Conservation (phyloP, 2,113 vertebrate species). For the Larimichthys crocea region DNA sequence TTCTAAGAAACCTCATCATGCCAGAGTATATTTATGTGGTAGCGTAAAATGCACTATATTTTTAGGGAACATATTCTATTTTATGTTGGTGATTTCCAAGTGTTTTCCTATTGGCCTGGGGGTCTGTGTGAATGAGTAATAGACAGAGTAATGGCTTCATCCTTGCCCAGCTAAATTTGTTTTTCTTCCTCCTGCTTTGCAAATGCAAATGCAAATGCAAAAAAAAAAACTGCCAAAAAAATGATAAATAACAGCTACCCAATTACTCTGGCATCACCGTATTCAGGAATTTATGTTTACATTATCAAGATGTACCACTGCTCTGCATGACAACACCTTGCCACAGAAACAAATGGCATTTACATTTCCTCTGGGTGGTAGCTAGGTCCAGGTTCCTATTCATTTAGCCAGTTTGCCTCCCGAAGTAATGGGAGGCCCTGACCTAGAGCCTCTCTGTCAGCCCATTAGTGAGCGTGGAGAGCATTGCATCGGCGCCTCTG, state of each 20-base stretch:
- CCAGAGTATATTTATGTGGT: slow-evolving; percentile 72
- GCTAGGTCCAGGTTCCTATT: slow-evolving; percentile 67
- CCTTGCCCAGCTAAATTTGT: slow-evolving; percentile 72
- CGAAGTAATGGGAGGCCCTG: slow-evolving; percentile 80
- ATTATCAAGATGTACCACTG: slow-evolving; percentile 78
- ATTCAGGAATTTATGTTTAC: slow-evolving; percentile 81
- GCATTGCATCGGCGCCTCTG: slow-evolving; percentile 67
- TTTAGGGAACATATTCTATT: slow-evolving; percentile 73
- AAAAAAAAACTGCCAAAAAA: slow-evolving; percentile 41
- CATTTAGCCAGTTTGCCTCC: slow-evolving; percentile 76
- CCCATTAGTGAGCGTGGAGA: slow-evolving; percentile 76
- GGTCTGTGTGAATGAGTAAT: slow-evolving; percentile 79
- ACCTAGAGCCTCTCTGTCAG: slow-evolving; percentile 79
- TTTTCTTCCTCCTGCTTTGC: slow-evolving; percentile 69
- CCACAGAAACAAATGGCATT: slow-evolving; percentile 80
- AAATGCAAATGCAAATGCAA: slow-evolving; percentile 59
- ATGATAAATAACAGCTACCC: slow-evolving; percentile 76
- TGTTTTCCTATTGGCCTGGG: slow-evolving; percentile 74
- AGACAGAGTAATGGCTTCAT: slow-evolving; percentile 81
- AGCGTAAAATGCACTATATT: slow-evolving; percentile 65
- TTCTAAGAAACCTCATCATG: slow-evolving; percentile 69
- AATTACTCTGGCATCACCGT: slow-evolving; percentile 78
- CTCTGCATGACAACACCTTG: slow-evolving; percentile 74
- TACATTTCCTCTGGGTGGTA: slow-evolving; percentile 77
- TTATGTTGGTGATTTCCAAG: slow-evolving; percentile 77